These are phyloP conservation scores for Dicyrtoma fusca DNA, from an alignment of 2,888 invertebrate genomes.

Conservation along the genomic window DNA sequence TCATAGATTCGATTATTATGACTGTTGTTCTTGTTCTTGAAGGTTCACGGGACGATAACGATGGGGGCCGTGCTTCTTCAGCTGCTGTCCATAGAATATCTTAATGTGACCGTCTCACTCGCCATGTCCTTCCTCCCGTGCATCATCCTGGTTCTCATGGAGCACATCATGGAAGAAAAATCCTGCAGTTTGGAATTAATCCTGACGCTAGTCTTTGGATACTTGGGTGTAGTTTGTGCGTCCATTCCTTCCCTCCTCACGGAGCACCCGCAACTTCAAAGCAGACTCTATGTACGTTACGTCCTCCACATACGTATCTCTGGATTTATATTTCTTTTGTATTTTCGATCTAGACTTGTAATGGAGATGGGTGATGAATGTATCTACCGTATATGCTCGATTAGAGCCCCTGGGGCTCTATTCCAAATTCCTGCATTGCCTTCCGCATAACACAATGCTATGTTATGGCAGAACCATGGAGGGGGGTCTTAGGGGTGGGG, in stretches of 20 bases:
- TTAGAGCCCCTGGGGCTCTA: too few relatives aligned
- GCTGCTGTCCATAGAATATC: conserved; percentile 39
- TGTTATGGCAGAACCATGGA: too few relatives aligned
- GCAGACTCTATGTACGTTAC: conserved; percentile 31
- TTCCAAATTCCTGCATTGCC: too few relatives aligned
- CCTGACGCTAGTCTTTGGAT: conserved; percentile 31
- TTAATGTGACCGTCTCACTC: conserved; percentile 43
- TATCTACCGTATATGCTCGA: too few relatives aligned
- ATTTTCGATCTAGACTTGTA: too few relatives aligned
- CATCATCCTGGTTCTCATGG: conserved; percentile 35
- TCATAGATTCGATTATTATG: not conserved
- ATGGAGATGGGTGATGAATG: too few relatives aligned
- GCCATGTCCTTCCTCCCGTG: conserved; percentile 43
- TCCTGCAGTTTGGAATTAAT: conserved; percentile 39
- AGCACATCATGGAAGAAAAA: conserved; percentile 33
- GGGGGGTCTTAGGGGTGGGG: too few relatives aligned
- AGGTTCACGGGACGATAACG: conserved; percentile 35
- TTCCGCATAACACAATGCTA: too few relatives aligned
- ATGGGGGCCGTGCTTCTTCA: conserved; percentile 36
- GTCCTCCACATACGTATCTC: too few relatives aligned
- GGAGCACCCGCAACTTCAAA: conserved; percentile 3
- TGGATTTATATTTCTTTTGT: too few relatives aligned
- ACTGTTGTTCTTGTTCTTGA: conserved; percentile 11
- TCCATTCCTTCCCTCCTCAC: conserved; percentile 35
- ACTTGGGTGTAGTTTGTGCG: conserved; percentile 37